These are phyloP conservation scores for Glyphotaelius pellucidus DNA, from an alignment of 2,888 invertebrate species.

Conservation along the genomic window DNA sequence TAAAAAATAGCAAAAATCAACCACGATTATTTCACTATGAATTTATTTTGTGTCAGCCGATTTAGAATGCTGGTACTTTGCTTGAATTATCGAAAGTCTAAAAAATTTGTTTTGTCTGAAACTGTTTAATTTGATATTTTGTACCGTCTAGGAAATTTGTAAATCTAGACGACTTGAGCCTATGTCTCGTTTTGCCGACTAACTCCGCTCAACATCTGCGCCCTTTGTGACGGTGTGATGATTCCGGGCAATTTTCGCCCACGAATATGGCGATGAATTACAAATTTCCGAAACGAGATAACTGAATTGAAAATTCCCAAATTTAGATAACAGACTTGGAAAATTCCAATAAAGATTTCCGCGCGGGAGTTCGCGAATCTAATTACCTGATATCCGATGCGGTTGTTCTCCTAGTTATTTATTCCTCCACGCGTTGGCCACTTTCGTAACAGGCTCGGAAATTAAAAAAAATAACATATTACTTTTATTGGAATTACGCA, in stretches of 20 bases:
- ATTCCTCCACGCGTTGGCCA: background rate
- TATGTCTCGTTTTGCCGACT: background rate
- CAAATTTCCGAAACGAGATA: conserved; percentile 23
- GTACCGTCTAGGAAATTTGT: background rate
- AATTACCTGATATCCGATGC: background rate
- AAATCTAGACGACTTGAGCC: background rate
- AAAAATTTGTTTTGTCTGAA: background rate
- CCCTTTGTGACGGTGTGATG: background rate
- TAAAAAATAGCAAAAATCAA: background rate
- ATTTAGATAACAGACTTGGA: conserved; percentile 15
- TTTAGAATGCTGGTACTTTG: background rate
- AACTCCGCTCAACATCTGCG: background rate
- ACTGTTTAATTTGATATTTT: background rate
- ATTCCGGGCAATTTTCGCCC: background rate
- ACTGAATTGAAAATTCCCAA: conserved; percentile 18
- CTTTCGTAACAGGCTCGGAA: background rate
- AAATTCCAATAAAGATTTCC: conserved; percentile 21
- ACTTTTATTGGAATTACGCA: background rate
- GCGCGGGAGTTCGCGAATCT: background rate
- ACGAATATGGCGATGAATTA: background rate
- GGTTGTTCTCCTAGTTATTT: background rate
- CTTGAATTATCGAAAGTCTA: background rate
- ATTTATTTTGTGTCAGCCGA: background rate
- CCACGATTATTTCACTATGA: background rate
- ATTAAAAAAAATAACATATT: background rate